These are phyloP conservation scores for Serrognathus titanus DNA, from an alignment of 2,888 invertebrate genomes.

Conservation along the genomic window DNA sequence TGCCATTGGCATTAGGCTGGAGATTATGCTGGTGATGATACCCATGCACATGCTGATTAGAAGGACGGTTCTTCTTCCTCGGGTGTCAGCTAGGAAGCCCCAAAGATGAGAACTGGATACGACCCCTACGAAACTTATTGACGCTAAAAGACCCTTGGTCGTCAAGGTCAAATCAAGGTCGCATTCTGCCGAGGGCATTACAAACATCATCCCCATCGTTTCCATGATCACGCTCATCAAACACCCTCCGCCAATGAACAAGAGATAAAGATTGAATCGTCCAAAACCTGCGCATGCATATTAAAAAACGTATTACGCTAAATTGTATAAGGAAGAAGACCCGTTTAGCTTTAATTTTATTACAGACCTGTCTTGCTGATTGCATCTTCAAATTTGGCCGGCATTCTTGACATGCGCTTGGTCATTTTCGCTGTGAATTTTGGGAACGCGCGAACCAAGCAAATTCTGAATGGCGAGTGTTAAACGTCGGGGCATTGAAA, in stretches of 20 bases:
- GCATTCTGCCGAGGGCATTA: conserved; percentile 66
- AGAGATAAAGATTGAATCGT: conserved; percentile 58
- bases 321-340: conserved; percentile 4
- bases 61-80: conserved; percentile 52
- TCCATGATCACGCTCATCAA: conserved; percentile 68
- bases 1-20: conserved; percentile 51
- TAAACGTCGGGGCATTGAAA: not conserved
- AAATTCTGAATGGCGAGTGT: not conserved
- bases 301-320: too few species aligned
- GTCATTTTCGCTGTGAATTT: not conserved
- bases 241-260: conserved; percentile 60
- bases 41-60: conserved; percentile 51
- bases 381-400: conserved; percentile 36
- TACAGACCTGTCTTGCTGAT: conserved; percentile 32
- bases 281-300: too few species aligned
- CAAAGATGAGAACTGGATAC: conserved; percentile 57
- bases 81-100: conserved; percentile 58
- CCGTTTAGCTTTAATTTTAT: too few species aligned
- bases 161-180: conserved; percentile 60
- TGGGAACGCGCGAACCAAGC: not conserved
- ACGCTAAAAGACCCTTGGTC: conserved; percentile 62
- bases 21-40: conserved; percentile 50
- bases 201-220: conserved; percentile 62
- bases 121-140: conserved; percentile 64
- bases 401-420: conserved; percentile 14